These are phyloP conservation scores for Drosophila kokeensis DNA, from an alignment of 2,888 invertebrate species.

Conservation along the genomic window DNA sequence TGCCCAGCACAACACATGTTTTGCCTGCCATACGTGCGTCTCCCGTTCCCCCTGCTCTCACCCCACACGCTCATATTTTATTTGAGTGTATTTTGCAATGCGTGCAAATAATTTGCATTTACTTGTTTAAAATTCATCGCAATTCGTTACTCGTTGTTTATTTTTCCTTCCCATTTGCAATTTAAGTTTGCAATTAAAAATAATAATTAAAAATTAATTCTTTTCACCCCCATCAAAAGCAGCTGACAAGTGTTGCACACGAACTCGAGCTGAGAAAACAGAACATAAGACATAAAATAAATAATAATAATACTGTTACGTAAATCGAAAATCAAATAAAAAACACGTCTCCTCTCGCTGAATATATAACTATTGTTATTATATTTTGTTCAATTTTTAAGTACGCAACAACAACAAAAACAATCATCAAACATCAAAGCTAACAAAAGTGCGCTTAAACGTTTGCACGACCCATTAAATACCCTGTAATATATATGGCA, in stretches of 20 bases:
- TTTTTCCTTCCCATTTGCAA: constrained; percentile 53
- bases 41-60: neutral
- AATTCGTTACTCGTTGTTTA: constrained; percentile 13
- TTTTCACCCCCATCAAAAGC: constrained; percentile 38
- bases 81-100: constrained; percentile 15
- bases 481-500: constrained; percentile 21
- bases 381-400: constrained; percentile 41
- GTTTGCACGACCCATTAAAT: constrained; percentile 8
- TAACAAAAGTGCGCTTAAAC: neutral
- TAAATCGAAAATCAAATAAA: neutral
- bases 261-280: neutral
- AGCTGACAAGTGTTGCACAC: constrained; percentile 65
- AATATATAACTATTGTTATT: constrained; percentile 4
- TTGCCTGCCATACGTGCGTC: constrained; percentile 3
- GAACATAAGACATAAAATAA: neutral
- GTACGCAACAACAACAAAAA: constrained; percentile 44
- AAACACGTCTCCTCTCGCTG: neutral
- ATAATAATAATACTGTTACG: constrained; percentile 5
- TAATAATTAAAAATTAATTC: constrained; percentile 64
- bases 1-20: constrained; percentile 13
- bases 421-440: constrained; percentile 40
- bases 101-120: constrained; percentile 58
- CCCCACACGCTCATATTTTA: neutral
- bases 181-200: constrained; percentile 67
- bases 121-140: constrained; percentile 25